A percentile compares a stretch with the other conserved stretches of the same genome.
These are phyloP conservation scores for Agriopis marginaria DNA, from an alignment of 2,888 invertebrate species.

Conservation along the genomic window DNA sequence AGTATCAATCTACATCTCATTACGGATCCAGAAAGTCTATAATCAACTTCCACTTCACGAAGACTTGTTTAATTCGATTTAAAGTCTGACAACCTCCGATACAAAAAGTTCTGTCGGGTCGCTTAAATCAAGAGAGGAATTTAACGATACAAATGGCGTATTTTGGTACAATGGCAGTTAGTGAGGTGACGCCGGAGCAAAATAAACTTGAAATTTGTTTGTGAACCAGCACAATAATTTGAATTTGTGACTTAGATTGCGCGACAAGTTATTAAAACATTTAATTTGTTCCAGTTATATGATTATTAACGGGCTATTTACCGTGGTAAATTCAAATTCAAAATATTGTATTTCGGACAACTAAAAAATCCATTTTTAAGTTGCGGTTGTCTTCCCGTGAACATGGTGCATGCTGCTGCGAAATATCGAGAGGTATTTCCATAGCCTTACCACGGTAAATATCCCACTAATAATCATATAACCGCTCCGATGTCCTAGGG, in stretches of 20 bases:
- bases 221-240: slow-evolving; percentile 12
- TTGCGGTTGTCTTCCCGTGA: too few relatives aligned
- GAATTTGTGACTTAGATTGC: neutral
- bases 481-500: too few relatives aligned
- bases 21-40: slow-evolving; percentile 52
- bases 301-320: too few relatives aligned
- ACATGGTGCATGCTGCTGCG: too few relatives aligned
- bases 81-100: slow-evolving; percentile 46
- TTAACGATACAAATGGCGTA: slow-evolving; percentile 12
- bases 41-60: slow-evolving; percentile 47
- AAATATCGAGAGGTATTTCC: too few relatives aligned
- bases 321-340: too few relatives aligned
- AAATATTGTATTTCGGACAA: too few relatives aligned
- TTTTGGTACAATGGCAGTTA: slow-evolving; percentile 15
- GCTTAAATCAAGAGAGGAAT: slow-evolving; percentile 29
- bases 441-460: too few relatives aligned
- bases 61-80: slow-evolving; percentile 52
- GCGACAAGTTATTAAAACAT: neutral
- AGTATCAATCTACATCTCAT: slow-evolving; percentile 57
- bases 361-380: too few relatives aligned
- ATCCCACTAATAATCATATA: too few relatives aligned
- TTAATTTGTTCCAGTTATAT: neutral
- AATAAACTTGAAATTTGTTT: slow-evolving; percentile 7
- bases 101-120: slow-evolving; percentile 25
- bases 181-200: slow-evolving; percentile 2